phyloP scores from a whole-genome alignment of 2,113 vertebrate species.

The Naja naja region DNA sequence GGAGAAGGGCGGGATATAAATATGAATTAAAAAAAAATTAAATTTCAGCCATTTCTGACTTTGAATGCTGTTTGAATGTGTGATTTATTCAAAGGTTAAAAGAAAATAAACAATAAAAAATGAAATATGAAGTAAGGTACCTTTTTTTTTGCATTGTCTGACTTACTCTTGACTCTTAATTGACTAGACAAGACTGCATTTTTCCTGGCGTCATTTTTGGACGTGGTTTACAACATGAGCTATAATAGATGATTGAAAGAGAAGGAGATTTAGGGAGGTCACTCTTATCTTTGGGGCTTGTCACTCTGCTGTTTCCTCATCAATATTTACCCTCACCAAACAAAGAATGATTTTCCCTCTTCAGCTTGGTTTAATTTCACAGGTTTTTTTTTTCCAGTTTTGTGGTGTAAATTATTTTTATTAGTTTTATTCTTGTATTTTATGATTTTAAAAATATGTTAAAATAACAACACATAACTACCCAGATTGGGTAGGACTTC shows the following conservation, averaged over 20 bases:
- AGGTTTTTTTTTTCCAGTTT: neutral
- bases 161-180: neutral
- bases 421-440: neutral
- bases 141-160: neutral
- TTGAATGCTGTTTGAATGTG: neutral
- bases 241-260: neutral
- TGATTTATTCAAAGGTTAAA: neutral
- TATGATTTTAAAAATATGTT: neutral
- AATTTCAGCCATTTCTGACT: neutral
- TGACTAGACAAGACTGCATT: neutral
- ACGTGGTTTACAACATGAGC: neutral
- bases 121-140: neutral
- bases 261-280: neutral
- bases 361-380: neutral
- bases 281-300: neutral
- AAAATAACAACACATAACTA: neutral
- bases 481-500: neutral
- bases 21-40: too few relatives aligned
- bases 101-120: neutral
- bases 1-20: too few relatives aligned
- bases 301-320: neutral
- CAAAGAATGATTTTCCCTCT: neutral
- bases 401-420: neutral
- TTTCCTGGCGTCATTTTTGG: neutral
- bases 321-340: neutral